These are phyloP conservation scores for Drosophila aldrichi DNA, from an alignment of 2,888 invertebrate genomes.

Conservation along the genomic window DNA sequence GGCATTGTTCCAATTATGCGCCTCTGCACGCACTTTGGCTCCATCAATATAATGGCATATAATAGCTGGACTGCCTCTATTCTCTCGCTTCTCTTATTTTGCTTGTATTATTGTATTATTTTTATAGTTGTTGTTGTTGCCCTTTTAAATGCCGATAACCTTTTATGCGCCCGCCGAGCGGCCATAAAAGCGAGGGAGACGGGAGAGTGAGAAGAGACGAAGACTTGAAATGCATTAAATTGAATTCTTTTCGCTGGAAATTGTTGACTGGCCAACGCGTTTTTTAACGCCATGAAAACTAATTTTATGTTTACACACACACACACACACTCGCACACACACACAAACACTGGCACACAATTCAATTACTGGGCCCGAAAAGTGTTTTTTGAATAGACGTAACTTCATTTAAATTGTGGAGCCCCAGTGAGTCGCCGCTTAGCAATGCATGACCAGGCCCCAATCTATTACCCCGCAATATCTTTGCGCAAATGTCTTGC, in stretches of 20 bases:
- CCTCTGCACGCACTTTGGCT: constrained; percentile 75
- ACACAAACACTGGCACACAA: constrained; percentile 41
- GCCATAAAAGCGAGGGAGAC: constrained; percentile 57
- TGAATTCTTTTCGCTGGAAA: constrained; percentile 69
- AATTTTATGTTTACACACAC: constrained; percentile 75
- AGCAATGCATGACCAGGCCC: constrained; percentile 72
- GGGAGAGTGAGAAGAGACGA: constrained; percentile 9
- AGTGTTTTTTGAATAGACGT: constrained; percentile 53
- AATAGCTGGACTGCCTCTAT: constrained; percentile 52
- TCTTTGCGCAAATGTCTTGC: constrained; percentile 66
- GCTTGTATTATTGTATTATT: constrained; percentile 18
- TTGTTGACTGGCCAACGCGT: constrained; percentile 64
- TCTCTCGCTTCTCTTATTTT: constrained; percentile 22
- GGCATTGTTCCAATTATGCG: constrained; percentile 74
- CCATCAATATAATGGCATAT: constrained; percentile 65
- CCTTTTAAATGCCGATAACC: constrained; percentile 78
- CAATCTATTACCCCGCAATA: constrained; percentile 56
- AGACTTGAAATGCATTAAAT: constrained; percentile 72
- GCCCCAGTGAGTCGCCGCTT: constrained; percentile 39
- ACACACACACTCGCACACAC: constrained; percentile 27
- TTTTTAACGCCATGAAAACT: constrained; percentile 81
- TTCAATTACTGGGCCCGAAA: constrained; percentile 72
- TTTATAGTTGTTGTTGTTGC: constrained; percentile 41
- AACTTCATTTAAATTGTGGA: constrained; percentile 73
- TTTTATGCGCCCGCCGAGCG: constrained; percentile 67